These are phyloP conservation scores for Channa striata DNA, from an alignment of 2,797 vertebrate genomes.

Conservation along the genomic window DNA sequence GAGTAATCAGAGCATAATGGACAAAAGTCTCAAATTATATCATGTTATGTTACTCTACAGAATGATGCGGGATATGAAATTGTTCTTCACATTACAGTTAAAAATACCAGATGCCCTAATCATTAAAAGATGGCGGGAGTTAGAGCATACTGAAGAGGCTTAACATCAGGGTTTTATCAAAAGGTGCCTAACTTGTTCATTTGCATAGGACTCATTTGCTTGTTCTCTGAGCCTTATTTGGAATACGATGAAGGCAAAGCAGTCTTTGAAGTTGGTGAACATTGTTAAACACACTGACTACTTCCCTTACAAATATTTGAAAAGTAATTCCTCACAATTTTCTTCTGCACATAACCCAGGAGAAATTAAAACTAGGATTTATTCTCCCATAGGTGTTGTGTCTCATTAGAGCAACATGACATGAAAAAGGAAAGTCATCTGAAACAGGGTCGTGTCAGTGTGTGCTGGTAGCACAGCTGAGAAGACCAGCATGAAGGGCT, in stretches of 20 bases:
- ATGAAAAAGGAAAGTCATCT: conserved; percentile 67
- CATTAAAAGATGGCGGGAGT: conserved; percentile 29
- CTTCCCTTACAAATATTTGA: conserved; percentile 35
- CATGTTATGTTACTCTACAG: conserved; percentile 27
- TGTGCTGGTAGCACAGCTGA: conserved; percentile 48
- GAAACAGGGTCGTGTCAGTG: conserved; percentile 67
- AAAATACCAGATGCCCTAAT: conserved; percentile 17
- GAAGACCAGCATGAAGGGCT: conserved; percentile 54
- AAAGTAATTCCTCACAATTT: conserved; percentile 50
- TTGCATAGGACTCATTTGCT: conserved; percentile 68
- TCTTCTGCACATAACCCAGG: conserved; percentile 47
- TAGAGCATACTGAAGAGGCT: conserved; percentile 21
- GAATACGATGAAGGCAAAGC: conserved; percentile 27
- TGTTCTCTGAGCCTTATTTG: conserved; percentile 25
- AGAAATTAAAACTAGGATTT: conserved; percentile 64
- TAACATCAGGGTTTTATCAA: conserved; percentile 19
- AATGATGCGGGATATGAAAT: conserved; percentile 5
- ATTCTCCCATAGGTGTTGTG: conserved; percentile 61
- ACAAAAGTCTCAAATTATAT: conserved; percentile 5
- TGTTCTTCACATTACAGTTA: background rate
- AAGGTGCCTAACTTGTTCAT: conserved; percentile 30
- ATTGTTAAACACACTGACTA: conserved; percentile 6
- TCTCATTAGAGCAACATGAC: conserved; percentile 62
- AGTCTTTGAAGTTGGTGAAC: conserved; percentile 17
- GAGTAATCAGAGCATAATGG: conserved; percentile 3